Evolutionary conservation across 1,140 invertebrate genomes (phyloP).

Genomic region (Eupristina koningsbergeri): DNA sequence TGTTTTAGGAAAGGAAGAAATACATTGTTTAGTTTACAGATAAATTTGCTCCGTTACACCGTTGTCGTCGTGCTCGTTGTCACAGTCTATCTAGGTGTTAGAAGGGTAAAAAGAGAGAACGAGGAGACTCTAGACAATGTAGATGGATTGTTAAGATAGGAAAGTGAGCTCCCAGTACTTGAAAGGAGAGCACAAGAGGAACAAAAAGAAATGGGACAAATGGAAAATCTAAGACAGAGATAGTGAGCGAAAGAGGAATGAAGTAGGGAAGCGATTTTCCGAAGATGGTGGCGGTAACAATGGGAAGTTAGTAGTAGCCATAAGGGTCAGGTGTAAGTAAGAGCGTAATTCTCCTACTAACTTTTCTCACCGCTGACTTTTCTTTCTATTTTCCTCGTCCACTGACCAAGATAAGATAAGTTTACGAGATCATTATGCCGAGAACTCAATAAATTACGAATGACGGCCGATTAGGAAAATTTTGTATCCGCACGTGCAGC

Average conservation of each 20-base stretch:
- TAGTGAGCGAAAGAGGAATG: slow-evolving; percentile 26
- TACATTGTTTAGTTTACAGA: slow-evolving; percentile 59
- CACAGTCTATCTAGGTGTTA: not conserved
- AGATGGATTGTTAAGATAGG: slow-evolving; percentile 71
- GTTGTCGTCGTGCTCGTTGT: not conserved
- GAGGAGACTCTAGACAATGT: slow-evolving; percentile 68
- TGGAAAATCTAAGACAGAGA: slow-evolving; percentile 15
- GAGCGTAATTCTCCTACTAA: slow-evolving; percentile 59
- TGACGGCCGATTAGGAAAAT: slow-evolving; percentile 46
- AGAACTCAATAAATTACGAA: slow-evolving; percentile 45
- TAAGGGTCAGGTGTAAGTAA: slow-evolving; percentile 61
- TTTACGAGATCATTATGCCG: slow-evolving; percentile 50
- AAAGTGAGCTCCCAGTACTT: slow-evolving; percentile 50
- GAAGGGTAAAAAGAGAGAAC: slow-evolving; percentile 45
- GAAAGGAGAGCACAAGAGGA: slow-evolving; percentile 13
- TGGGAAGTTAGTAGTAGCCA: slow-evolving; percentile 49
- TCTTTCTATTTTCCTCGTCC: not conserved
- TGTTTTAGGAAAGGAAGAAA: slow-evolving; percentile 55
- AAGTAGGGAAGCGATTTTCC: slow-evolving; percentile 52
- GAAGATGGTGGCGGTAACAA: not conserved
- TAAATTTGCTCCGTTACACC: slow-evolving; percentile 55
- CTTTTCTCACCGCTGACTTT: slow-evolving; percentile 52
- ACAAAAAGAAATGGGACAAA: slow-evolving; percentile 23
- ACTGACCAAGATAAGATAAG: slow-evolving; percentile 59
- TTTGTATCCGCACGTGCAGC: slow-evolving; percentile 26